Conservation (phyloP, 2,113 vertebrate species). For the Carollia perspicillata region DNA sequence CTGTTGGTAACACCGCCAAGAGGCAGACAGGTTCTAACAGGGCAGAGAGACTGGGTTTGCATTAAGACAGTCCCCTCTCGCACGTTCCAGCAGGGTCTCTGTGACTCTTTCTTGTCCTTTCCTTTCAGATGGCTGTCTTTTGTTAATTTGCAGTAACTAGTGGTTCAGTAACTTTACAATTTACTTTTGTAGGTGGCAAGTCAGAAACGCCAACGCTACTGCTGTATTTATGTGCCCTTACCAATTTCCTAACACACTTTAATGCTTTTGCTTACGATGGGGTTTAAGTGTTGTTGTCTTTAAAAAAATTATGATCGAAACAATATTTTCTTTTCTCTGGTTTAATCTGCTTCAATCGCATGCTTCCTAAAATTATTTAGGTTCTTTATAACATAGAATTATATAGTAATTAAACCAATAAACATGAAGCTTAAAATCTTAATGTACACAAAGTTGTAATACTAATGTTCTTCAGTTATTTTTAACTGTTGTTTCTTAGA, state of each 20-base stretch:
- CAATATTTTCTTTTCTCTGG: background rate
- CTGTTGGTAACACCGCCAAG: conserved; percentile 41
- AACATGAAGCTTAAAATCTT: background rate
- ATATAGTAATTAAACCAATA: background rate
- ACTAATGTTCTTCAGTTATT: background rate
- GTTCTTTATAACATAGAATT: background rate
- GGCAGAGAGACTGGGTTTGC: background rate
- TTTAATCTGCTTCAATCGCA: background rate
- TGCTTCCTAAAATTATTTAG: background rate
- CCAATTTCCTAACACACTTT: background rate
- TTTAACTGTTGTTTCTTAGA: background rate
- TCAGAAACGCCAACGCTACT: background rate
- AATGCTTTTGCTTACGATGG: background rate
- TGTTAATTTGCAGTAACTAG: background rate
- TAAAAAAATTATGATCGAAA: background rate
- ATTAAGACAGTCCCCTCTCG: background rate
- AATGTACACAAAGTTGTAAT: background rate
- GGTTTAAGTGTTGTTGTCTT: background rate
- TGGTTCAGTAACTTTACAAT: background rate
- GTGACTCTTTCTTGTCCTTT: background rate
- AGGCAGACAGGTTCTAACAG: conserved; percentile 26
- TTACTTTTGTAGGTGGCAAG: background rate
- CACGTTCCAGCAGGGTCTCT: background rate
- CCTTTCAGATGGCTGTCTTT: background rate
- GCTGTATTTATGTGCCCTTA: background rate